Conservation (phyloP, 2,113 vertebrate genomes). For the Chrysemys picta region DNA sequence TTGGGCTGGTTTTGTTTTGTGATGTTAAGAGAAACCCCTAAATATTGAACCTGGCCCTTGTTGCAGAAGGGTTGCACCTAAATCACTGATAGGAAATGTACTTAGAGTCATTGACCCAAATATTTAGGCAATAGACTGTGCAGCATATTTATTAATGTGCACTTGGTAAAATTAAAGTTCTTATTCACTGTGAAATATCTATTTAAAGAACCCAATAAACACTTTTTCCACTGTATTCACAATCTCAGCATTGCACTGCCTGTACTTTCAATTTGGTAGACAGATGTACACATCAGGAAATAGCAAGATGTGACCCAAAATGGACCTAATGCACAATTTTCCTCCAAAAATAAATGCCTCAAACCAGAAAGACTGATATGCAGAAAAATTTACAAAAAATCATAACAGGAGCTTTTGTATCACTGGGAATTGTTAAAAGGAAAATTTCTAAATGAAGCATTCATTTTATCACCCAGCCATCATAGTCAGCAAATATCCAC, state of each 20-base stretch:
- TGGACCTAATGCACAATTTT: not conserved
- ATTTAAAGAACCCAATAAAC: not conserved
- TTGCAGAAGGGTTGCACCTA: not conserved
- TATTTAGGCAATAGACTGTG: not conserved
- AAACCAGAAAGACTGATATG: not conserved
- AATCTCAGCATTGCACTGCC: not conserved
- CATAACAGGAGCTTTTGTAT: not conserved
- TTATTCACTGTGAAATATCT: not conserved
- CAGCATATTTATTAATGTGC: fast-evolving
- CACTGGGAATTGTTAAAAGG: not conserved
- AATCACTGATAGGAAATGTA: not conserved
- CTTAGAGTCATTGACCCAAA: fast-evolving
- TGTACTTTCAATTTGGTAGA: not conserved
- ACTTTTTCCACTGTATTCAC: not conserved
- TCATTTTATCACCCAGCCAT: not conserved
- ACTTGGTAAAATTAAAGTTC: not conserved
- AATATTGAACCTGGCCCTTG: no score
- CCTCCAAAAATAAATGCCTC: not conserved
- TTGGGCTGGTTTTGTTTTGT: no score
- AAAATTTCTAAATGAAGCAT: not conserved
- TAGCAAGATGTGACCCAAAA: not conserved
- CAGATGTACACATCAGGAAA: not conserved
- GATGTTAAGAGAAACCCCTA: no score
- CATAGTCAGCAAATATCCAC: not conserved
- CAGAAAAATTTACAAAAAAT: not conserved